Conservation (phyloP, 2,113 vertebrate species). For the Myanophis thanlyinensis region DNA sequence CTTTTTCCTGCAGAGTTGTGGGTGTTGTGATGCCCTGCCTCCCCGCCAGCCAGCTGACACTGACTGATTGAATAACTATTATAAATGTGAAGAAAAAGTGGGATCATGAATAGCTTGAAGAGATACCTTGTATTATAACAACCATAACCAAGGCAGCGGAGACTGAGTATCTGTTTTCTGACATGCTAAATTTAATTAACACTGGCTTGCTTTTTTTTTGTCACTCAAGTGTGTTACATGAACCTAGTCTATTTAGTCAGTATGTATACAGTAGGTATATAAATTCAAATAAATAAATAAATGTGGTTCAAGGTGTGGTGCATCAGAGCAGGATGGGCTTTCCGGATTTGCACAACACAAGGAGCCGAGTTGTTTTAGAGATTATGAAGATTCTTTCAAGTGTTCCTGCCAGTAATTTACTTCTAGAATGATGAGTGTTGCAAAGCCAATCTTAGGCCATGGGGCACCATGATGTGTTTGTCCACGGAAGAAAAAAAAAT, state of each 20-base stretch:
- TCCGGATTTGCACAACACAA: neutral
- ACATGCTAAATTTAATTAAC: neutral
- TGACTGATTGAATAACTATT: neutral
- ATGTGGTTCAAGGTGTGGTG: neutral
- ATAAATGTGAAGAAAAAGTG: neutral
- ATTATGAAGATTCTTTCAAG: neutral
- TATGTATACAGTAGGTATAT: too few species aligned
- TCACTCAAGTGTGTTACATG: neutral
- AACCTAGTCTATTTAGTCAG: neutral
- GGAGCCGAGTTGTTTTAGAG: neutral
- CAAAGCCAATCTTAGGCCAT: neutral
- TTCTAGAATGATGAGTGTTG: neutral
- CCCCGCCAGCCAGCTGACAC: too few species aligned
- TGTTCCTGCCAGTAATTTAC: neutral
- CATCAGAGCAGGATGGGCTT: neutral
- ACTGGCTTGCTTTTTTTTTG: neutral
- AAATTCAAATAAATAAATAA: too few species aligned
- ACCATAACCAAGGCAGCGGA: neutral
- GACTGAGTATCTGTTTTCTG: neutral
- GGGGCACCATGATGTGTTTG: neutral
- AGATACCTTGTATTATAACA: neutral
- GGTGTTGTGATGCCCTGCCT: too few species aligned
- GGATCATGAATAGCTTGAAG: neutral
- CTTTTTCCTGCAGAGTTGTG: too few species aligned
- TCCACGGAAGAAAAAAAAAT: neutral